phyloP scores from a whole-genome alignment of 2,888 invertebrate genomes.

The Cataglyphis altisquamis region DNA sequence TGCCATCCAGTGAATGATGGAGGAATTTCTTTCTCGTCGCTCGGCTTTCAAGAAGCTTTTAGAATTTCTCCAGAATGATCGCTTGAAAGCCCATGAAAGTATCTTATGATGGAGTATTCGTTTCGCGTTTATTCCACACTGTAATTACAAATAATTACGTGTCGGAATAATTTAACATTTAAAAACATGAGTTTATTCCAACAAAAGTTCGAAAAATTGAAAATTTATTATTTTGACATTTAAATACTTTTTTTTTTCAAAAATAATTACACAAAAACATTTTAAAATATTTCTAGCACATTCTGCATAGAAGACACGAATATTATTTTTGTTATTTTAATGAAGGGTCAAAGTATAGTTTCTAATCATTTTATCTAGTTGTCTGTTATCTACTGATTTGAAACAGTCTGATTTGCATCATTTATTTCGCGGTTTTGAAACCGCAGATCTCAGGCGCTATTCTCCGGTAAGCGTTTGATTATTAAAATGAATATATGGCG shows the following conservation, averaged over 20 bases:
- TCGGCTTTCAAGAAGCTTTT: constrained; percentile 57
- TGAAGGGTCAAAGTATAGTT: neutral
- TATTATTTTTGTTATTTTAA: neutral
- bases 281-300: neutral
- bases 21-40: constrained; percentile 50
- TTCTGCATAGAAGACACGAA: neutral
- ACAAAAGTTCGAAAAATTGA: constrained; percentile 20
- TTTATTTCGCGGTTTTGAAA: neutral
- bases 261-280: neutral
- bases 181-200: constrained; percentile 22
- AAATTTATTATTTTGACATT: neutral
- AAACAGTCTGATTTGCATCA: neutral
- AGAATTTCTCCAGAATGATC: constrained; percentile 53
- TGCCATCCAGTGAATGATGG: constrained; percentile 51
- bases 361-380: neutral
- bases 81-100: constrained; percentile 51
- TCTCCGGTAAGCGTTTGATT: constrained; percentile 47
- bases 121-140: constrained; percentile 50
- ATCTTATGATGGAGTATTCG: constrained; percentile 48
- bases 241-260: neutral
- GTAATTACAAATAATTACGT: constrained; percentile 53
- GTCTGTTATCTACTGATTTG: neutral
- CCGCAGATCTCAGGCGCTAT: neutral
- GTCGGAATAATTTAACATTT: constrained; percentile 36
- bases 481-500: constrained; percentile 50